Base-by-base conservation (phyloP, 1,140 invertebrate species). In the Tigriopus japonicus region DNA sequence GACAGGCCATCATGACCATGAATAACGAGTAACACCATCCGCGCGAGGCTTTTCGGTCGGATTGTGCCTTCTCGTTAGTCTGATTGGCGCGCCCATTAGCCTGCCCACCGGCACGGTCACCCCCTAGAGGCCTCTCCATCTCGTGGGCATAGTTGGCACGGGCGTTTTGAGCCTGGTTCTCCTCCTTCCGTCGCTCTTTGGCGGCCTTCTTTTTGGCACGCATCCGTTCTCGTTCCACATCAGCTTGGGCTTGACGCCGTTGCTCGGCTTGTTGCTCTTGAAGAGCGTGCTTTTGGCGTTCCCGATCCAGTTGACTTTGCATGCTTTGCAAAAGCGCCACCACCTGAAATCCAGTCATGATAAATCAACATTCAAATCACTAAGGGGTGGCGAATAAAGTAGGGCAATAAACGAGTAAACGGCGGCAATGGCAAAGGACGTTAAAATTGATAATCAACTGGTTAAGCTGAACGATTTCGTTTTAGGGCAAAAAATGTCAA, bases 131-230 rank as follows among this genome's bases (percentile, higher is more conserved):
- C 42, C 42, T 9, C 6, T 28, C 35, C 41, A 52, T 64, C 28
- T 64, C 62, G 21, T 62, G 54, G 19, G 54, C 59, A 49, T 35
- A 52, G 7, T 14, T 21, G n/a, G 42, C 21, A 1, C n/a, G n/a
- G 28, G 62, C 13, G 13, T 42, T 41, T 24, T 23, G 19, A 40
- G 58, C 58, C 15, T 56, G 15, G 24, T 28, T 45, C 21, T 64
- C 63, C 23, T 56, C 54, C 45, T 62, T 62, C 23, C 60, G 56
- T 15, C 62, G 62, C 19, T 62, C 63, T 23, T 55, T 64, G 21
- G 63, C 63, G 3, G 63, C 63, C 54, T 64, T 64, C 51, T 60
- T 64, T 42, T 64, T 60, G 28, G 63, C 63, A 14, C 23, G 15
- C 17, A 28, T n/a, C 14, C 23, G 15, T 21, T 17, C 52, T 3